Base-by-base conservation (phyloP, 2,888 invertebrate species). In the Oscheius onirici region DNA sequence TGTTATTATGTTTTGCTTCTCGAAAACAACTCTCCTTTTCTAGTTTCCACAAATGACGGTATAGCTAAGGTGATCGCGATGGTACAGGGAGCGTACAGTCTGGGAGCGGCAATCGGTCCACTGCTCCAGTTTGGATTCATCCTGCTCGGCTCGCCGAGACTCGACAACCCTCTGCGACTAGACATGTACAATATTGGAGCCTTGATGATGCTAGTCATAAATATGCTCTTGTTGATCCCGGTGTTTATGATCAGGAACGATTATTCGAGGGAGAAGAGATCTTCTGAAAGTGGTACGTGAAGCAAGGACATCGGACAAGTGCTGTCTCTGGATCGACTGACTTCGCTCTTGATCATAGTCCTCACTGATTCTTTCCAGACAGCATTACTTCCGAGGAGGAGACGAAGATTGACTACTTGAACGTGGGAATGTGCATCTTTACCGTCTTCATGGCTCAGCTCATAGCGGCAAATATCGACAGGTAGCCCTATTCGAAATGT, bases 1-100 rank as follows among this genome's bases (percentile, higher is more conserved):
- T 46, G 15, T 46, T 46, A 34, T 34, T 34, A 34, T 20, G 46
- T 46, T 13, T 46, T 46, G 15, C 20, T 46, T 46, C n/a, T 46
- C 20, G 15, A 8, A 46, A 46, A 46, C 46, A 20, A 0, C 46
- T 46, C 20, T 46, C 46, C 46, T 17, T 11, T 41, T 17, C 41
- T 34, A 34, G 34, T 34, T 34, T 34, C 34, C 34, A 34, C 34
- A 34, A 34, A 34, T 34, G 58, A 17, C 34, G 40, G 24, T 41
- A 40, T 40, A 58, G 58, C 34, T 34, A 34, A 34, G 20, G n/a
- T 17, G 15, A 58, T 58, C 17, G 58, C 58, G 8, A 15, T 41
- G 41, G 58, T 58, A 28, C 58, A 58, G 24, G 40, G 58, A 11
- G 58, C 58, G n/a, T 58, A 58, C 41, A 58, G 58, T 20, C 20